Conservation (phyloP, 2,888 invertebrate species). For the Eugnorisma glareosa region DNA sequence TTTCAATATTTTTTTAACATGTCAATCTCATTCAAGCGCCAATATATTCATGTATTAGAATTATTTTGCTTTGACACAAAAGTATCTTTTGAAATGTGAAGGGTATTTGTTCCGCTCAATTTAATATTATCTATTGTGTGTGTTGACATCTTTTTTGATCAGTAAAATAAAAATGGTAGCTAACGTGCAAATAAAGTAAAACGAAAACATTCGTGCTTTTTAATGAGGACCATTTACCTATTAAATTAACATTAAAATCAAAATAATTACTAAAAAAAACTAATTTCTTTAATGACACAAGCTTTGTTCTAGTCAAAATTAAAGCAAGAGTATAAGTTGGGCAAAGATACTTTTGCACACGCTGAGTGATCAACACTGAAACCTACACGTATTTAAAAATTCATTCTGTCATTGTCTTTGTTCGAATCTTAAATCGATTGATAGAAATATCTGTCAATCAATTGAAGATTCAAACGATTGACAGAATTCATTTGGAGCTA, state of each 20-base stretch:
- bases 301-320: constrained; percentile 19
- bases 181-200: constrained; percentile 37
- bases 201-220: constrained; percentile 34
- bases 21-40: not conserved
- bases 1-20: not conserved
- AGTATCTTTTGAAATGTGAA: not conserved
- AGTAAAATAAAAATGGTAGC: constrained; percentile 18
- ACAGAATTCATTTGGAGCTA: not conserved
- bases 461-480: not conserved
- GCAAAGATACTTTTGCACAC: constrained; percentile 1
- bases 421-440: not conserved
- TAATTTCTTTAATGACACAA: constrained; percentile 7
- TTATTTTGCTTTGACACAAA: not conserved
- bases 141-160: constrained; percentile 11
- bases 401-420: not conserved
- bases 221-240: not conserved
- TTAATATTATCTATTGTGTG: not conserved
- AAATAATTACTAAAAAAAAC: not conserved
- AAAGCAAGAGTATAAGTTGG: constrained; percentile 14
- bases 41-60: not conserved
- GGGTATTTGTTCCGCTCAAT: not conserved
- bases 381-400: not conserved
- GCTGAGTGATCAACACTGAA: constrained; percentile 10
- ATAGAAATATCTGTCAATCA: not conserved
- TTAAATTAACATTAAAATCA: not conserved